A percentile compares a stretch with the other conserved stretches of the same genome.
These are phyloP conservation scores for Ormyrus labotus DNA, from an alignment of 2,888 invertebrate species.

Conservation along the genomic window DNA sequence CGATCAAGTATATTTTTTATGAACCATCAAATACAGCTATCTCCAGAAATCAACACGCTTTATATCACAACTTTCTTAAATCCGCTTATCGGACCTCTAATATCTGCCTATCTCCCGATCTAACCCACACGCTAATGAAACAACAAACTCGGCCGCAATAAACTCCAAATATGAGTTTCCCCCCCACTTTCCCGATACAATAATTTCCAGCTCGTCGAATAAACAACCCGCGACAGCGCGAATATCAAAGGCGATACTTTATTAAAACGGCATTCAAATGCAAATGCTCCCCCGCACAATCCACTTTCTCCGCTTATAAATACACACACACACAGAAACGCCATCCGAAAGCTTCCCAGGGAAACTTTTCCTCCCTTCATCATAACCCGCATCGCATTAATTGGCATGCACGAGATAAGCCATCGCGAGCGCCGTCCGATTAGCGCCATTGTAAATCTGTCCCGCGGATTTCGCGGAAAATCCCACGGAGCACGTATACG, in stretches of 20 bases:
- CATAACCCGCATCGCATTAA: constrained; percentile 52
- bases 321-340: neutral
- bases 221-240: neutral
- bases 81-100: too few species aligned
- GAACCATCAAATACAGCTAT: too few species aligned
- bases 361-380: constrained; percentile 19
- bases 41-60: too few species aligned
- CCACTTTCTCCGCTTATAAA: constrained; percentile 22
- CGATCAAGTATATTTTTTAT: too few species aligned
- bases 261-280: constrained; percentile 32
- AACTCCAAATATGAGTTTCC: too few species aligned
- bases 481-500: constrained; percentile 10
- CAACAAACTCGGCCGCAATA: too few species aligned
- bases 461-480: constrained; percentile 6
- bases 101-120: neutral
- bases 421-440: neutral
- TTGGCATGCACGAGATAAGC: constrained; percentile 20
- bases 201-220: constrained; percentile 12
- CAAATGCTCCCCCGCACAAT: neutral
- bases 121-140: neutral
- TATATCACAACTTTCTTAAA: too few species aligned
- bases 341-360: constrained; percentile 5
- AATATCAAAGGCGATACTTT: neutral
- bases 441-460: constrained; percentile 14
- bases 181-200: neutral